These are phyloP conservation scores for Chlamydotis undulata DNA, from an alignment of 2,113 vertebrate species.

Conservation along the genomic window DNA sequence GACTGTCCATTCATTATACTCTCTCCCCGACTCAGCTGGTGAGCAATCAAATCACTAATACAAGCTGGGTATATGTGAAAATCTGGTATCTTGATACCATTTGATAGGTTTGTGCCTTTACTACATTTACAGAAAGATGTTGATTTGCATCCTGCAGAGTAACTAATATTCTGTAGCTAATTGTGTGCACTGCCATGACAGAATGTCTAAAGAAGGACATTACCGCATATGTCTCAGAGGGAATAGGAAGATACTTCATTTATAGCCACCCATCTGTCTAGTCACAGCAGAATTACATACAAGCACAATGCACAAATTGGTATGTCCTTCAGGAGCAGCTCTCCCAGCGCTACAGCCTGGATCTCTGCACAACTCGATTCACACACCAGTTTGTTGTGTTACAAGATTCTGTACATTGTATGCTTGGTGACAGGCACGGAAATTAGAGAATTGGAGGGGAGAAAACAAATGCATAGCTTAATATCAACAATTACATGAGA, in stretches of 20 bases:
- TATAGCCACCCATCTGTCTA: slow-evolving; percentile 79
- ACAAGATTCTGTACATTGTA: neutral
- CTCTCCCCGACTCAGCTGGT: slow-evolving; percentile 43
- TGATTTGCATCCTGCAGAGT: slow-evolving; percentile 70
- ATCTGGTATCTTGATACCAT: slow-evolving; percentile 15
- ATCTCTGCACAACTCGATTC: neutral
- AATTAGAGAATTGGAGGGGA: neutral
- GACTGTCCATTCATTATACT: slow-evolving; percentile 53
- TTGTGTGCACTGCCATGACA: slow-evolving; percentile 65
- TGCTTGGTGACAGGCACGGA: neutral
- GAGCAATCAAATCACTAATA: slow-evolving; percentile 48
- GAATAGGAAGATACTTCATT: slow-evolving; percentile 73
- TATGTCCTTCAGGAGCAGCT: slow-evolving; percentile 72
- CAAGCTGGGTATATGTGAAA: slow-evolving; percentile 15
- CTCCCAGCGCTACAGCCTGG: neutral
- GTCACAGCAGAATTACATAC: slow-evolving; percentile 61
- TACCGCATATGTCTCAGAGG: slow-evolving; percentile 65
- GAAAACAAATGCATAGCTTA: neutral
- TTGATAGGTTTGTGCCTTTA: slow-evolving; percentile 53
- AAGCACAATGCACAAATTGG: slow-evolving; percentile 31
- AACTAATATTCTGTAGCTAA: slow-evolving; percentile 82
- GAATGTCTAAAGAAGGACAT: slow-evolving; percentile 65
- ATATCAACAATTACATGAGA: neutral
- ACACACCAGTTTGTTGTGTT: neutral
- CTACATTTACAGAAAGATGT: slow-evolving; percentile 55